These are phyloP conservation scores for Margarornis squamiger DNA, from an alignment of 2,797 vertebrate species.

Conservation along the genomic window DNA sequence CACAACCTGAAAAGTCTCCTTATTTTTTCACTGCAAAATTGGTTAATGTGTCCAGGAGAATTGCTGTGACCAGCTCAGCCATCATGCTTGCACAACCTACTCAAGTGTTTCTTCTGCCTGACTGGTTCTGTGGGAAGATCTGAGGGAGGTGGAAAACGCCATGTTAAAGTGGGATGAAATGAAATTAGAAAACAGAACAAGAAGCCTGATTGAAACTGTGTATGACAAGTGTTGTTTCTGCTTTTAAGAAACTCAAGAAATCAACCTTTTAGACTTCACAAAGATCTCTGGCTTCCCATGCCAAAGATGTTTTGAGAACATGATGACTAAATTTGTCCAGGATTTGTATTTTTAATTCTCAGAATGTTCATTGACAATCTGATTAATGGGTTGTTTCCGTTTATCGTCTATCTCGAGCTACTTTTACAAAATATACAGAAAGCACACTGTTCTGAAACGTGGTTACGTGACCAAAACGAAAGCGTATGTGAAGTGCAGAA, in stretches of 20 bases:
- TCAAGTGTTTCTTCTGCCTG: slow-evolving; percentile 9
- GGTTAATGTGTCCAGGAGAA: not conserved
- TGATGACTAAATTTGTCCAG: slow-evolving; percentile 71
- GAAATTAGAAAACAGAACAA: slow-evolving; percentile 52
- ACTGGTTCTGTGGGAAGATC: slow-evolving; percentile 18
- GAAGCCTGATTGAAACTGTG: not conserved
- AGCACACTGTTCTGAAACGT: not conserved
- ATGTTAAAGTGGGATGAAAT: slow-evolving; percentile 24
- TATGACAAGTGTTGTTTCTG: slow-evolving; percentile 44
- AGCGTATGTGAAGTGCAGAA: slow-evolving; percentile 1
- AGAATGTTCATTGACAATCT: slow-evolving; percentile 73
- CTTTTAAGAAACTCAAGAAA: slow-evolving; percentile 5
- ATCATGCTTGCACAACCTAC: not conserved
- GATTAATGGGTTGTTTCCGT: slow-evolving; percentile 66
- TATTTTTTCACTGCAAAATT: not conserved
- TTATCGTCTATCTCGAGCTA: not conserved
- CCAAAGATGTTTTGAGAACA: slow-evolving; percentile 46
- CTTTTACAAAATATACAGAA: slow-evolving; percentile 17
- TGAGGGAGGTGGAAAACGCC: slow-evolving; percentile 28
- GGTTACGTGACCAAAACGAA: slow-evolving; percentile 53
- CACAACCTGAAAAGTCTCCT: not conserved
- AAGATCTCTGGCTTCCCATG: slow-evolving; percentile 26
- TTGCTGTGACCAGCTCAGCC: not conserved
- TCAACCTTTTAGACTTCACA: slow-evolving; percentile 36
- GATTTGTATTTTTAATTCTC: slow-evolving; percentile 68